Conservation (phyloP, 2,888 invertebrate genomes). For the Leptopilina drosophilae region DNA sequence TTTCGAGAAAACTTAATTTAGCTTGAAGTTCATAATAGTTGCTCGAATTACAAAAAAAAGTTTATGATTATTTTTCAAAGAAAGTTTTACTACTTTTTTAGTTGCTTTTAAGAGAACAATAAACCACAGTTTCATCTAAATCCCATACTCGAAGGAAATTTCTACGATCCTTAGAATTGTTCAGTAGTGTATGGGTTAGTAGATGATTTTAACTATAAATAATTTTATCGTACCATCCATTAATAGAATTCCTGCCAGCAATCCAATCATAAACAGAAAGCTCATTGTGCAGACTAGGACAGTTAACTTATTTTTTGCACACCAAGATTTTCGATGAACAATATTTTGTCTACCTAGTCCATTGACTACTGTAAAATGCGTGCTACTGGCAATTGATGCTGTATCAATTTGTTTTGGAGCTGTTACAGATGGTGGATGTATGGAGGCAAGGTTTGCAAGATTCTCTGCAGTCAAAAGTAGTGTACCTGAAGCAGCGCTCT, state of each 20-base stretch:
- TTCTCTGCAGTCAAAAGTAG: conserved; percentile 88
- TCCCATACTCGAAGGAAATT: no score
- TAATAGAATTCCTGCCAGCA: conserved; percentile 88
- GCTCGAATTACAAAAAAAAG: no score
- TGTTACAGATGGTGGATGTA: conserved; percentile 76
- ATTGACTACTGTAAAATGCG: conserved; percentile 92
- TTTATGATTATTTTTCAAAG: no score
- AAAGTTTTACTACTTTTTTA: no score
- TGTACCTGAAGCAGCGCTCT: conserved; percentile 91
- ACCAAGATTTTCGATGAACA: conserved; percentile 82
- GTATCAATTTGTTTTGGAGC: conserved; percentile 81
- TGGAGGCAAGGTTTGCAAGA: conserved; percentile 77
- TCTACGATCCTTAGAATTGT: no score
- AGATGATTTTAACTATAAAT: not conserved
- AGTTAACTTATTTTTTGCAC: conserved; percentile 89
- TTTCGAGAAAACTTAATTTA: no score
- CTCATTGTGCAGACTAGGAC: conserved; percentile 91
- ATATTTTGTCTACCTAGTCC: conserved; percentile 83
- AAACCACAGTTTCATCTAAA: no score
- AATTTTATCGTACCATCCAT: conserved; percentile 86
- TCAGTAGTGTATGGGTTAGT: no score
- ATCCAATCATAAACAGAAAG: conserved; percentile 87
- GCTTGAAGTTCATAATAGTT: no score
- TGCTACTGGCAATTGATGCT: conserved; percentile 89
- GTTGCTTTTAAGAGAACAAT: no score